Base-by-base conservation (phyloP, 1,140 invertebrate genomes). In the Chironomus striatipennis region DNA sequence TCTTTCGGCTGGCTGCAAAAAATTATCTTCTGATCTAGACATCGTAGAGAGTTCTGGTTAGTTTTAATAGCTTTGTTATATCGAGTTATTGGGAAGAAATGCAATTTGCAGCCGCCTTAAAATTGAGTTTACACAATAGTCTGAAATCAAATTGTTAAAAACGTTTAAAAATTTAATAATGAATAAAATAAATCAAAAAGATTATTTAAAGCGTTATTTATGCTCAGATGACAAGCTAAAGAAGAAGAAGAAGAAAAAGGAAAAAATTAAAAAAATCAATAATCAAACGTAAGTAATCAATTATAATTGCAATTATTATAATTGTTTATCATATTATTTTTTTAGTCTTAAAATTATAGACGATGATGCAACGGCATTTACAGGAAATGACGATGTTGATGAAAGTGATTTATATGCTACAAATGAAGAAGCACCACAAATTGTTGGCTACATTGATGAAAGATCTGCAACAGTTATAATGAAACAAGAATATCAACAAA, bases 381-480 rank as follows among this genome's bases (percentile, higher is more conserved):
- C 91, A n/a, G 80, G 85, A 21, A 81, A 85, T 12, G 79, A 88
- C 0, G 86, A 89, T 75, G 88, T 89, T 76, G 87, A 90, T 75
- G 89, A 92, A 77, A 83, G 91, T 70, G 90, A 93, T 75, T 85
- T 93, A 7, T 80, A 88, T 42, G 86, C 87, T 43, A 81, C 87
- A 20, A 89, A 88, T 24, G 95, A 97, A 79, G 93, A 96, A 84
- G 93, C 91, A 0, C 95, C 95, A 7, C 91, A 93, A 81, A 90
- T 97, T 77, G 94, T 91, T n/a, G 94, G 91, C 43, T 87, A 97
- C 76, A 88, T 96, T 72, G 95, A 97, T 83, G 95, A 97, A 70
- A 85, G 93, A 77, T 91, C 90, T 15, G 86, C 87, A 42, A 87
- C 90, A 77, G 81, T 93, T 1, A 85, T 85, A 78, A 83, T 87